These are phyloP conservation scores for Xenopus laevis DNA, from an alignment of 2,113 vertebrate genomes.

Conservation along the genomic window DNA sequence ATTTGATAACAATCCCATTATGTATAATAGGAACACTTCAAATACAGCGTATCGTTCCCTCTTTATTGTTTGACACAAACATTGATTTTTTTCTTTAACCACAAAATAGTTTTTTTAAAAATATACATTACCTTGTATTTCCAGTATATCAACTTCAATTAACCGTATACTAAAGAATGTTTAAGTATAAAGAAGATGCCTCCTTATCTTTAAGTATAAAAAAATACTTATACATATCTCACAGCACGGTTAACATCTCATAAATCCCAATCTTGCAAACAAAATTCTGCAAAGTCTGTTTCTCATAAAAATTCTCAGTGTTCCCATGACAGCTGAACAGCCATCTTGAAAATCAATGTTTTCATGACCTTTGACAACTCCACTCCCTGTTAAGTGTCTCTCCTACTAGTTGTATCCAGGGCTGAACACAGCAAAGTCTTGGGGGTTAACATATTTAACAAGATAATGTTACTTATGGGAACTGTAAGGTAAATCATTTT, in stretches of 20 bases:
- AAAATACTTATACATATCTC: not conserved
- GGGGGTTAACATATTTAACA: conserved; percentile 74
- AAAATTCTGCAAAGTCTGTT: conserved; percentile 60
- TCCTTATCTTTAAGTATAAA: too few species aligned
- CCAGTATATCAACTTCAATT: too few species aligned
- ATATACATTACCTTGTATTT: too few species aligned
- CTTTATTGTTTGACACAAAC: too few species aligned
- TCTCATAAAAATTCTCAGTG: conserved; percentile 60
- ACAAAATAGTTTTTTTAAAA: too few species aligned
- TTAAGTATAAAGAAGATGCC: too few species aligned
- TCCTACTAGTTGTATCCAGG: conserved; percentile 65
- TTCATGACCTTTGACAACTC: conserved; percentile 71
- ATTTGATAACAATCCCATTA: too few species aligned
- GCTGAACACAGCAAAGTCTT: conserved; percentile 65
- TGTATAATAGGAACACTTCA: too few species aligned
- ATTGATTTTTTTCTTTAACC: too few species aligned
- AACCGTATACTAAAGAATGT: too few species aligned
- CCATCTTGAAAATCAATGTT: conserved; percentile 79
- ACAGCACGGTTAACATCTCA: conserved; percentile 7
- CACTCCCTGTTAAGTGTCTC: conserved; percentile 61
- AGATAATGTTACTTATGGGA: conserved; percentile 73
- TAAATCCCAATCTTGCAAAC: conserved; percentile 47
- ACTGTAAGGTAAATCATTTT: conserved; percentile 67
- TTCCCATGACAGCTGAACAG: conserved; percentile 65
- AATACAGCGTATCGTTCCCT: too few species aligned